Conservation (phyloP, 2,888 invertebrate genomes). For the Polydrusus cervinus region DNA sequence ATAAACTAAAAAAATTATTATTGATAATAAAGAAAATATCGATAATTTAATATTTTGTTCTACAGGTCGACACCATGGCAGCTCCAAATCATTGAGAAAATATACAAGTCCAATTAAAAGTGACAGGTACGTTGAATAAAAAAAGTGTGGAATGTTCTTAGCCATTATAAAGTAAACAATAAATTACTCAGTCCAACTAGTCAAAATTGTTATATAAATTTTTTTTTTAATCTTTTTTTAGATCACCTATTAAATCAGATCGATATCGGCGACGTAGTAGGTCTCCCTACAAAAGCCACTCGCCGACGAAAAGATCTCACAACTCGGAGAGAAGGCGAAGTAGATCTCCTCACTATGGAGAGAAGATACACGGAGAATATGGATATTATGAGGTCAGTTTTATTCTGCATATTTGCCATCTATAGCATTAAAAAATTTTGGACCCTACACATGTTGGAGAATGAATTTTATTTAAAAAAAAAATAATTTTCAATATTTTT, state of each 20-base stretch:
- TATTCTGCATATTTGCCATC: neutral
- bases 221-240: no score
- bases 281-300: conserved; percentile 30
- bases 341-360: conserved; percentile 30
- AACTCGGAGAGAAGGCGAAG: conserved; percentile 17
- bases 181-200: no score
- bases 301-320: conserved; percentile 16
- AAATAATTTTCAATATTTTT: no score
- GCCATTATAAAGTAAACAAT: no score
- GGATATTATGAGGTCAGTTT: conserved; percentile 39
- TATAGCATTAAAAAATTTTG: no score
- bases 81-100: neutral
- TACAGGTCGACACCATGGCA: conserved; percentile 10
- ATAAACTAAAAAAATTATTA: no score
- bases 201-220: no score
- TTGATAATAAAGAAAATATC: no score
- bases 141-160: no score
- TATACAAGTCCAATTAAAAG: neutral
- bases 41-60: neutral
- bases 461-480: no score
- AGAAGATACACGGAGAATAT: conserved; percentile 24
- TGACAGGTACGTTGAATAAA: neutral
- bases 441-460: no score
- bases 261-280: conserved; percentile 31
- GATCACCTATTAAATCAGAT: conserved; percentile 42